Evolutionary conservation across 2,888 invertebrate species (phyloP).

Genomic region (Pyrochroa serraticornis): DNA sequence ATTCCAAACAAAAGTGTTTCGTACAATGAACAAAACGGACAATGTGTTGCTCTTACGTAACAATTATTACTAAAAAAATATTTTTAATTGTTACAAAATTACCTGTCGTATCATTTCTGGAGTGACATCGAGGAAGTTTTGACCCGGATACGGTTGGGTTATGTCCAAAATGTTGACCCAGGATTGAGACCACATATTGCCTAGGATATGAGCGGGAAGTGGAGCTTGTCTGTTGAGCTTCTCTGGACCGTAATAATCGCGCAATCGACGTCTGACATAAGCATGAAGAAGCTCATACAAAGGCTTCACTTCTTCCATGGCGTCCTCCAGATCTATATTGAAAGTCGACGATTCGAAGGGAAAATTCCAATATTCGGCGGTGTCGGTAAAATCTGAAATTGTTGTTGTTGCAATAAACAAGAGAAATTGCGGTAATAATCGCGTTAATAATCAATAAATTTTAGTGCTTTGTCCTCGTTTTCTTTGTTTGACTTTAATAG

Average conservation of each 20-base stretch:
- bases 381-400: slow-evolving; percentile 80
- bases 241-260: slow-evolving; percentile 84
- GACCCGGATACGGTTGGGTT: slow-evolving; percentile 85
- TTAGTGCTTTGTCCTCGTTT: slow-evolving; percentile 5
- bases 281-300: slow-evolving; percentile 88
- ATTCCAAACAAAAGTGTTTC: slow-evolving; percentile 7
- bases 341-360: slow-evolving; percentile 82
- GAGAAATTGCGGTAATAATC: slow-evolving; percentile 2
- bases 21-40: too few relatives aligned
- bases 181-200: slow-evolving; percentile 90
- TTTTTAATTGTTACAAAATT: too few relatives aligned
- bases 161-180: slow-evolving; percentile 84
- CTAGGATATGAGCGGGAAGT: slow-evolving; percentile 83
- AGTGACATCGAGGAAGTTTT: slow-evolving; percentile 79
- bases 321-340: slow-evolving; percentile 77
- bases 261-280: slow-evolving; percentile 83
- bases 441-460: slow-evolving; percentile 12
- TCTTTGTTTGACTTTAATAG: slow-evolving; percentile 6
- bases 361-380: slow-evolving; percentile 88
- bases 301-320: slow-evolving; percentile 85
- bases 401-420: slow-evolving; percentile 1
- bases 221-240: slow-evolving; percentile 80
- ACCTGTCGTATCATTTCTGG: slow-evolving; percentile 81
- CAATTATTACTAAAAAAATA: too few relatives aligned
- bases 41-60: too few relatives aligned